Base-by-base conservation (phyloP, 92 coral and sea anemone species). In the Heteractis magnifica region DNA sequence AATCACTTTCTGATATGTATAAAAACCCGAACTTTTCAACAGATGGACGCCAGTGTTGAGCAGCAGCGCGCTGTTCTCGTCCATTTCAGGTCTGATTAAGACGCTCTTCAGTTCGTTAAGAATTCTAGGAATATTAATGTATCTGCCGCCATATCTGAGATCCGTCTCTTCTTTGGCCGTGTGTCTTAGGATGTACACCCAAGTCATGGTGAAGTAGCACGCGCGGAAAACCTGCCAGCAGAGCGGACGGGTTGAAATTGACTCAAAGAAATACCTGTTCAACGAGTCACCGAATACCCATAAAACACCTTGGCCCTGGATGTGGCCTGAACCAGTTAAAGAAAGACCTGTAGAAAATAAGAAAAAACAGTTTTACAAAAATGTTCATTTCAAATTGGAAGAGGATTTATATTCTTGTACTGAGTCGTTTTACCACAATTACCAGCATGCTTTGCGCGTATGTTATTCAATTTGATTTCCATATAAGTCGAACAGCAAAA, bases 251-350 rank as follows among this genome's bases (percentile, higher is more conserved):
- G 82, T 52, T 49, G 81, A 18, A 23, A 93, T 77, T 13, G 98
- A 91, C 76, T 93, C 81, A 75, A 83, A 91, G 77, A 93, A 93
- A n/a, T 91, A 93, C 78, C 98, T 88, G 84, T 91, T 91, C 49
- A 93, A 81, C 8, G 98, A 93, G 81, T 93, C 98, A 52, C 98
- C 98, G 79, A 87, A 93, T 6, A 93, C 89, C 94, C 93, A 93
- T 34, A 93, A 71, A 48, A 93, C 88, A 51, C 98, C 98, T 56
- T 94, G 92, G 83, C 95, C 95, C 65, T 83, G 92, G 56, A 48
- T 76, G 79, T 93, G 98, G 21, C 98, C 90, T 15, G 93, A 93
- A 55, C 84, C 49, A 13, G 84, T 75, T 72, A 83, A 82, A 2
- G 81, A 23, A 6, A 60, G 79, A 52, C 81, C 88, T 85, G 83